A percentile compares a stretch with the other conserved stretches of the same genome.
These are phyloP conservation scores for Takifugu flavidus DNA, from an alignment of 2,113 vertebrate genomes.

Conservation along the genomic window DNA sequence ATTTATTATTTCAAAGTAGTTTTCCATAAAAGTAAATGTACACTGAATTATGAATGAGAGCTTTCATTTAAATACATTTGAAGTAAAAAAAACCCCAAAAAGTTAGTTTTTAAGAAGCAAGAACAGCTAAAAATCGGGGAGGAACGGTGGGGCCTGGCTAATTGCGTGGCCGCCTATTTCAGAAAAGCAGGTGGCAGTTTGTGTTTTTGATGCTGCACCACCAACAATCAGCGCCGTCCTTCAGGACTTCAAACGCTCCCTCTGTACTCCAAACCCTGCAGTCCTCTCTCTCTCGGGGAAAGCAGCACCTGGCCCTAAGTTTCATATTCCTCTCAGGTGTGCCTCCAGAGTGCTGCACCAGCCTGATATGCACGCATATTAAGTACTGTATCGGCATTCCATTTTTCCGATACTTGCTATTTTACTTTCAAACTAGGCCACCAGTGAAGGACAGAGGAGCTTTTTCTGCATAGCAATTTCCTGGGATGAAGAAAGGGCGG, in stretches of 20 bases:
- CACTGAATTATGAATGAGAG: neutral
- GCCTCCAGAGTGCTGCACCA: conserved; percentile 53
- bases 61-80: neutral
- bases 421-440: conserved; percentile 75
- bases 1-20: no score
- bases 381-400: conserved; percentile 70
- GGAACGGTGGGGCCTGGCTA: conserved; percentile 31
- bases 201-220: conserved; percentile 62
- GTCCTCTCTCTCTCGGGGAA: conserved; percentile 51
- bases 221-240: conserved; percentile 64
- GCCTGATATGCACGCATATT: conserved; percentile 73
- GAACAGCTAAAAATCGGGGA: neutral
- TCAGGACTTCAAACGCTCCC: conserved; percentile 62
- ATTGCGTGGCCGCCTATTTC: conserved; percentile 56
- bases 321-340: conserved; percentile 71
- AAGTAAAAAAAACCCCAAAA: neutral
- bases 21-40: no score
- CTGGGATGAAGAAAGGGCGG: conserved; percentile 40
- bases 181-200: conserved; percentile 57
- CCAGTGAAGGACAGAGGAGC: conserved; percentile 62
- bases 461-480: conserved; percentile 59
- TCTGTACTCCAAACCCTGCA: conserved; percentile 55
- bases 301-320: conserved; percentile 60
- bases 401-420: conserved; percentile 67
- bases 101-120: neutral